These are phyloP conservation scores for Dendrocincla fuliginosa DNA, from an alignment of 2,797 vertebrate species.

Conservation along the genomic window DNA sequence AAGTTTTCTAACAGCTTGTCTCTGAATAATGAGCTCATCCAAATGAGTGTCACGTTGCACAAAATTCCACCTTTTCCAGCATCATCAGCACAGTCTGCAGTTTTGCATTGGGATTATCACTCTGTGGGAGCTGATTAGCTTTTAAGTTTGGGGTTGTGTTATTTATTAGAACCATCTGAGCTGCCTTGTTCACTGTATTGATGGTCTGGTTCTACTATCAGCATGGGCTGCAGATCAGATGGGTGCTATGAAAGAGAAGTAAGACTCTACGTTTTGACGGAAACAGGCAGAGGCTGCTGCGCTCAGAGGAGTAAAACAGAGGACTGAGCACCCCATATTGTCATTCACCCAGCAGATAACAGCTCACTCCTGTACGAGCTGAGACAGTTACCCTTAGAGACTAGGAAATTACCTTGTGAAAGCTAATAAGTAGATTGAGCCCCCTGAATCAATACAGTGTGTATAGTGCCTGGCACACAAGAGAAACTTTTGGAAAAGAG, in stretches of 20 bases:
- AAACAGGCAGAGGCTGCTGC: not conserved
- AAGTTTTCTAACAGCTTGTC: not conserved
- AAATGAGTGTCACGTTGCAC: not conserved
- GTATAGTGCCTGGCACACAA: not conserved
- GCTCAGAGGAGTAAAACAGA: not conserved
- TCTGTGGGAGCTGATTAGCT: not conserved
- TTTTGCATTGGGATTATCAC: not conserved
- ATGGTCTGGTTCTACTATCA: not conserved
- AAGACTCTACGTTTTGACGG: not conserved
- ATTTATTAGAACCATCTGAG: not conserved
- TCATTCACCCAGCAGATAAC: rapidly evolving
- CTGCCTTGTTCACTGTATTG: not conserved
- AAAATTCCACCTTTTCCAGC: not conserved
- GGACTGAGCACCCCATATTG: not conserved
- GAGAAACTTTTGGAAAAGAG: not conserved
- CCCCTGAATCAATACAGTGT: not conserved
- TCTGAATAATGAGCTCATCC: not conserved
- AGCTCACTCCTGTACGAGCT: not conserved
- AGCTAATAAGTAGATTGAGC: not conserved
- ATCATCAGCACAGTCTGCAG: not conserved
- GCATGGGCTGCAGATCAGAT: rapidly evolving
- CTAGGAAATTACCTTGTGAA: not conserved
- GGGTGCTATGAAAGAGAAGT: rapidly evolving
- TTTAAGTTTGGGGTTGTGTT: not conserved
- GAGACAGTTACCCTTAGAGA: not conserved